phyloP scores from a whole-genome alignment of 2,797 vertebrate species.

The Heterohyrax brucei region DNA sequence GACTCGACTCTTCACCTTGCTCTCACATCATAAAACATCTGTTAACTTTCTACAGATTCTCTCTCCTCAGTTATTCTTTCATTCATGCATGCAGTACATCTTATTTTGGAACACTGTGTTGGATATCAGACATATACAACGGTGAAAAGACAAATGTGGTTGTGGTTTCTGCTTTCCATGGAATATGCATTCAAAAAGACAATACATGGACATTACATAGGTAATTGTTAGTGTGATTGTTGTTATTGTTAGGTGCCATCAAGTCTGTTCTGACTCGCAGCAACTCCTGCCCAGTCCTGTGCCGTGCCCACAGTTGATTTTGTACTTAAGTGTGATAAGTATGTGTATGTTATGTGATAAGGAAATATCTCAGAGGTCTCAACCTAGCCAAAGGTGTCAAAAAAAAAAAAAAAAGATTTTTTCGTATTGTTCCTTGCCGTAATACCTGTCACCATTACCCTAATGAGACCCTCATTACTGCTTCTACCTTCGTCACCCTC shows the following conservation, averaged over 20 bases:
- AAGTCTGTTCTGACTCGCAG: too few species aligned
- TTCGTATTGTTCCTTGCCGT: neutral
- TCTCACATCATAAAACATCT: neutral
- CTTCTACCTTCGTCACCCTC: neutral
- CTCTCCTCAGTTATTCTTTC: neutral
- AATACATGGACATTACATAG: neutral
- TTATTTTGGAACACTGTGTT: neutral
- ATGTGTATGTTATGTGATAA: neutral
- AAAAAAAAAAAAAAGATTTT: neutral
- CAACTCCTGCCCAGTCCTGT: too few species aligned
- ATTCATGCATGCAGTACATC: slow-evolving; percentile 49
- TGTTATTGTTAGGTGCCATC: too few species aligned
- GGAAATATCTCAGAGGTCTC: neutral
- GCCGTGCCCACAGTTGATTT: too few species aligned
- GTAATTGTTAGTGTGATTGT: neutral
- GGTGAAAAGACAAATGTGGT: neutral
- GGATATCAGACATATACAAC: neutral
- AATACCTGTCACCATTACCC: neutral
- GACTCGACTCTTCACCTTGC: neutral
- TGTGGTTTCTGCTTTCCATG: neutral
- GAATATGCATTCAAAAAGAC: neutral
- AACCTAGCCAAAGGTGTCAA: neutral
- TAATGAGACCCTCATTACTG: neutral
- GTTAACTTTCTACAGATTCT: neutral
- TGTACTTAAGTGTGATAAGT: too few species aligned